Evolutionary conservation across 92 coral and sea anemone genomes (phyloP).

Genomic region (Porites divaricata): DNA sequence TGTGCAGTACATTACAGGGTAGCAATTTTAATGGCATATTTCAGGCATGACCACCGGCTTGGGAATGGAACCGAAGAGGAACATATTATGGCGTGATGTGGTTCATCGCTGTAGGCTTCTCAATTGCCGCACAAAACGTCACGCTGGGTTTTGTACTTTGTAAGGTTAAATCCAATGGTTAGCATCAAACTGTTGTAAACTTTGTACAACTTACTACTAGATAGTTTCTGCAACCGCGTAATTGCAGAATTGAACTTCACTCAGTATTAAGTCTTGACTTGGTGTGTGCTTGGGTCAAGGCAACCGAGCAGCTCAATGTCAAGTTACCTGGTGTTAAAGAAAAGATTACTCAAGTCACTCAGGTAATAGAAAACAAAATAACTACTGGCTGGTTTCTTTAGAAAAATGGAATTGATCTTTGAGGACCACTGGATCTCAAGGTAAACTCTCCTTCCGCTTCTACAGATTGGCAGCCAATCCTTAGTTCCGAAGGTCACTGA

Average conservation of each 20-base stretch:
- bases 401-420: conserved; percentile 22
- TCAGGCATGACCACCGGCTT: too few species aligned
- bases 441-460: conserved; percentile 6
- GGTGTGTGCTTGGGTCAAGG: not conserved
- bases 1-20: too few species aligned
- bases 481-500: conserved; percentile 5
- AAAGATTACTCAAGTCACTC: not conserved
- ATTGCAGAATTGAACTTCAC: not conserved
- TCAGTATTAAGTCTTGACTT: not conserved
- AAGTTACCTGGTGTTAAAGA: not conserved
- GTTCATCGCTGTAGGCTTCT: conserved; percentile 35
- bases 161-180: conserved; percentile 18
- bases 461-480: not conserved
- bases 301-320: not conserved
- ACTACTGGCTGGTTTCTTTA: not conserved
- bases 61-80: too few species aligned
- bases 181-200: conserved; percentile 27
- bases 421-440: conserved; percentile 17
- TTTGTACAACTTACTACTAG: not conserved
- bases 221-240: not conserved
- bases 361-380: conserved; percentile 8
- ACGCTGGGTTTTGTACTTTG: conserved; percentile 33
- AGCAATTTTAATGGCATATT: too few species aligned
- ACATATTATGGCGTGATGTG: conserved; percentile 31
- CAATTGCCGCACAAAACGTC: conserved; percentile 29